Base-by-base conservation (phyloP, 2,797 vertebrate species). In the Malurus splendens region DNA sequence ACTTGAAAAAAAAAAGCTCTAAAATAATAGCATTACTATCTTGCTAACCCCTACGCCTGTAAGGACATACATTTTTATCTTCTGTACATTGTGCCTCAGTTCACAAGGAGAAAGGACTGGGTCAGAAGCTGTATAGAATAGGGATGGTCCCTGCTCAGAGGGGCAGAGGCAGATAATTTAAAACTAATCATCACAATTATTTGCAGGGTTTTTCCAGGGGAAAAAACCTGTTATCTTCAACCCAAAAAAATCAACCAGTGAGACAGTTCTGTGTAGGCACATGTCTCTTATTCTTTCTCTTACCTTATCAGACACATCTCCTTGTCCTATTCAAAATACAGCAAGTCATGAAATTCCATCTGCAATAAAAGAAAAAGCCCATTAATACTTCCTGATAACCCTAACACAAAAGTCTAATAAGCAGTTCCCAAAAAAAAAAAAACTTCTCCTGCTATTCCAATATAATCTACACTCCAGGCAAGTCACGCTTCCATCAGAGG, bases 271-370 rank as follows among this genome's bases (percentile, higher is more conserved):
- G 30, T 57, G 22, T 17, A 77, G 27, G 23, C 83, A 76, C 7
- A 57, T 10, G 12, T 82, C 87, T 70, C 80, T 93, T 71, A 79
- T 77, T 66, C 90, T 39, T 50, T 74, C 32, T 87, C 92, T 92
- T 91, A 95, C 93, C 95, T 95, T 93, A 91, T 90, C 66, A 94
- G 80, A 90, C 38, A 16, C 93, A 95, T 94, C 77, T 95, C 92
- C 82, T 93, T 8, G 41, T 75, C 55, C 89, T 95, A 95, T 92
- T 95, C 86, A 80, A 85, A 89, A 87, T 24, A 48, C 80, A 93
- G 55, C 51, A 60, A 90, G 60, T 48, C 57, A 93, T 64, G 91
- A 93, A 94, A 89, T 93, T 87, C 94, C 95, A 95, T 93, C 92
- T 94, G 80, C 18, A 94, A 94, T 51, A 79, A 52, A 94, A 84